A percentile compares a stretch with the other conserved stretches of the same genome.
Conservation (phyloP, 2,888 invertebrate species). For the Euzetes globulus region DNA sequence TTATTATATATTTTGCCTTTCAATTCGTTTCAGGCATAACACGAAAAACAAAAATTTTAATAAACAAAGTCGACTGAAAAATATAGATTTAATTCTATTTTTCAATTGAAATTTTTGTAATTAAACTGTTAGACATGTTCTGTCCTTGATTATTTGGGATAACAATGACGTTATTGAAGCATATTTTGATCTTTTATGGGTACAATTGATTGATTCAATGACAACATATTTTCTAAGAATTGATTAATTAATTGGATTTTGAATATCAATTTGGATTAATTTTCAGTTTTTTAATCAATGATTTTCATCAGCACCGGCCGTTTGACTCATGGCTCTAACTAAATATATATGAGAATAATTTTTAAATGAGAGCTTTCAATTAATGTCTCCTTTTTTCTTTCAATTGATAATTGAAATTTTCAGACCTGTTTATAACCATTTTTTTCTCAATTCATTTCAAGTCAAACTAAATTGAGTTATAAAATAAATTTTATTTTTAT, state of each 20-base stretch:
- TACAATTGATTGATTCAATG: background rate
- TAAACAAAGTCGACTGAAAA: background rate
- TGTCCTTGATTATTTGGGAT: no score
- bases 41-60: constrained; percentile 11
- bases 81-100: background rate
- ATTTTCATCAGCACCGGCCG: background rate
- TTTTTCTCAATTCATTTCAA: background rate
- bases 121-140: background rate
- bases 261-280: background rate
- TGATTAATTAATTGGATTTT: background rate
- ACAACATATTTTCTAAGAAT: no score
- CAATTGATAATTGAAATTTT: background rate
- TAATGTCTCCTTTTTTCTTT: background rate
- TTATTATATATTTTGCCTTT: background rate
- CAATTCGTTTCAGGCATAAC: background rate
- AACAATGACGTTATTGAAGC: background rate
- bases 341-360: background rate
- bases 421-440: constrained; percentile 11
- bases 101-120: background rate
- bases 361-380: background rate
- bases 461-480: constrained; percentile 19
- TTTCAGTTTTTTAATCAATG: no score
- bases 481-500: constrained; percentile 17
- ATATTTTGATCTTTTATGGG: background rate
- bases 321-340: background rate